phyloP scores from a whole-genome alignment of 2,888 invertebrate species.

The Pyrrhia umbra region DNA sequence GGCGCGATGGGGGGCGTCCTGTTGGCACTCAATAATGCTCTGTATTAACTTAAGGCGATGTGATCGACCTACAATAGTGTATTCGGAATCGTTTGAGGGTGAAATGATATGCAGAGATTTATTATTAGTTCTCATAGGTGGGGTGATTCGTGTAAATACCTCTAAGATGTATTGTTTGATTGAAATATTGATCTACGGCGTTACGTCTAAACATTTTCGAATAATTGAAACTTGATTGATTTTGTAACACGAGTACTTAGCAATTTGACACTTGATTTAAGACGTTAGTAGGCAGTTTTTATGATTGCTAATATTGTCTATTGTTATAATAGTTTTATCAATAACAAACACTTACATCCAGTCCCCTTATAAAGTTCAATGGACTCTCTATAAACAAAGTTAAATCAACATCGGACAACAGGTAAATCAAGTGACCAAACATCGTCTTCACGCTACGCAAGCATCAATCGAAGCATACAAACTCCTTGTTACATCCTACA shows the following conservation, averaged over 20 bases:
- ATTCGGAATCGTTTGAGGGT: constrained; percentile 83
- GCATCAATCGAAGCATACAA: constrained; percentile 64
- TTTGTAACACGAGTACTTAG: constrained; percentile 11
- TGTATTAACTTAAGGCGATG: constrained; percentile 77
- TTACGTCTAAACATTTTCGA: constrained; percentile 36
- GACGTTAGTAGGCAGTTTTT: not conserved
- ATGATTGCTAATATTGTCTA: not conserved
- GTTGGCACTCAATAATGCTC: constrained; percentile 70
- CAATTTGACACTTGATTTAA: constrained; percentile 8
- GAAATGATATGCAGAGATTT: constrained; percentile 89
- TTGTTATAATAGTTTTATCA: not conserved
- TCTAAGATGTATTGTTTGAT: constrained; percentile 59
- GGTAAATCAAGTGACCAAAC: constrained; percentile 54
- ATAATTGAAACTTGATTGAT: constrained; percentile 38
- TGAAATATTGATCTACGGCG: constrained; percentile 43
- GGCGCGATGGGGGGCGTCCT: constrained; percentile 76
- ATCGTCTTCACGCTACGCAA: constrained; percentile 56
- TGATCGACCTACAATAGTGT: constrained; percentile 72
- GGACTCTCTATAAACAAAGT: constrained; percentile 11
- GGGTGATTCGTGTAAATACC: constrained; percentile 53
- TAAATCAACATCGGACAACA: constrained; percentile 35
- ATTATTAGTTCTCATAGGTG: constrained; percentile 83
- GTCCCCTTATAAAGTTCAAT: not conserved
- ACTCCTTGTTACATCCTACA: constrained; percentile 69
- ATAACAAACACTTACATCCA: not conserved